Evolutionary conservation across 2,888 invertebrate genomes (phyloP).

Genomic region (Cataglyphis livida): DNA sequence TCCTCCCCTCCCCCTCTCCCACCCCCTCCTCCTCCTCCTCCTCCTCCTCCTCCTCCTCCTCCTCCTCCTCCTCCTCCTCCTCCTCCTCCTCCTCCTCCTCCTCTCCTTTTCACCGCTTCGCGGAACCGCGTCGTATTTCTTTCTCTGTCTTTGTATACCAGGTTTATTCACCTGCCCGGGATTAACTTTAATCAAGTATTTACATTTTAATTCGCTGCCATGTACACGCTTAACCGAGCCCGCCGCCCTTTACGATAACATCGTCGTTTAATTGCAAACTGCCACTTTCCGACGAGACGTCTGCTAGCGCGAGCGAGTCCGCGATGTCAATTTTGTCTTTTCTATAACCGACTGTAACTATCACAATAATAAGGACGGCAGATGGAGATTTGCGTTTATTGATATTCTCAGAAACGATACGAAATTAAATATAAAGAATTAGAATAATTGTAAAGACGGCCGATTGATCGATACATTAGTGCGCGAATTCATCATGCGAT

Average conservation of each 20-base stretch:
- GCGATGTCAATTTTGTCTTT: constrained; percentile 28
- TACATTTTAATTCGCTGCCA: constrained; percentile 84
- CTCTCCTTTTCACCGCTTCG: neutral
- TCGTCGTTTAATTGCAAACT: constrained; percentile 83
- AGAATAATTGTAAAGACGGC: neutral
- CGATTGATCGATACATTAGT: neutral
- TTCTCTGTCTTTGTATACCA: constrained; percentile 66
- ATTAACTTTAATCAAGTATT: constrained; percentile 86
- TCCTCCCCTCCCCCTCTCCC: constrained; percentile 52
- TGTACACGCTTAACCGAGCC: constrained; percentile 71
- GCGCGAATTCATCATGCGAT: constrained; percentile 22
- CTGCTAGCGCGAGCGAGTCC: constrained; percentile 51
- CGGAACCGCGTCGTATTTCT: constrained; percentile 52
- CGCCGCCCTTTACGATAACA: constrained; percentile 77
- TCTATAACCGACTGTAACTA: neutral
- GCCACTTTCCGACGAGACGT: constrained; percentile 76
- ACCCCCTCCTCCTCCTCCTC: constrained; percentile 54
- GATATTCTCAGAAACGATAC: neutral
- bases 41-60: constrained; percentile 54
- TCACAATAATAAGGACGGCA: constrained; percentile 23
- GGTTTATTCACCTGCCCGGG: constrained; percentile 82
- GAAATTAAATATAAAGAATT: neutral
- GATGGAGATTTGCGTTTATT: constrained; percentile 3
- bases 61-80: constrained; percentile 50
- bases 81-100: constrained; percentile 36